A percentile compares a stretch with the other conserved stretches of the same genome.
Evolutionary conservation across 1,140 invertebrate genomes (phyloP).

Genomic region (Lordiphosa collinella): DNA sequence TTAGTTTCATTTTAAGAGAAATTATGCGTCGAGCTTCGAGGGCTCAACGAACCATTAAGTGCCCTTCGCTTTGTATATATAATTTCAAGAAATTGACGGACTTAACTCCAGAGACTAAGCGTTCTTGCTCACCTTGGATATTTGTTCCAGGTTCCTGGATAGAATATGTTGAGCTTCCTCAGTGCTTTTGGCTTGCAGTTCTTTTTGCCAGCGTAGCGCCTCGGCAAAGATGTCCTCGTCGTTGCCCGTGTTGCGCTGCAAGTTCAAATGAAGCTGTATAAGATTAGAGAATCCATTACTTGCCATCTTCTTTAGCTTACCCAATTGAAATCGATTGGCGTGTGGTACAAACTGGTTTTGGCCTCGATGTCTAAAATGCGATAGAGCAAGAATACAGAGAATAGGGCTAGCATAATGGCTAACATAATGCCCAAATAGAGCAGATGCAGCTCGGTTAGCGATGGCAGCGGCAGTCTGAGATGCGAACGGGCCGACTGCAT

Average conservation of each 20-base stretch:
- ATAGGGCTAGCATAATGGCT: conserved; percentile 55
- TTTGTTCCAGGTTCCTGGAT: conserved; percentile 67
- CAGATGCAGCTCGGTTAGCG: conserved; percentile 49
- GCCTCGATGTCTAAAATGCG: conserved; percentile 66
- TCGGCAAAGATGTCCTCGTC: conserved; percentile 66
- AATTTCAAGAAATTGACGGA: too few relatives aligned
- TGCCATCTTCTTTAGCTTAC: conserved; percentile 23
- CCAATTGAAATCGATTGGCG: conserved; percentile 56
- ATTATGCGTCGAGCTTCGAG: too few relatives aligned
- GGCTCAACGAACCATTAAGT: too few relatives aligned
- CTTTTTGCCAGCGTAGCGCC: conserved; percentile 63
- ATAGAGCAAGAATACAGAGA: conserved; percentile 67
- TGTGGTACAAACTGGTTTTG: conserved; percentile 48
- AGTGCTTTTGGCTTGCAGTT: conserved; percentile 62
- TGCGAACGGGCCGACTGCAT: conserved; percentile 15
- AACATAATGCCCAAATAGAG: conserved; percentile 62
- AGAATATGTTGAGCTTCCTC: conserved; percentile 67
- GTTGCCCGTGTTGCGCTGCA: conserved; percentile 27
- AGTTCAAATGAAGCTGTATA: neutral
- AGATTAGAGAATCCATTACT: too few relatives aligned
- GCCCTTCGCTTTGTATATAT: too few relatives aligned
- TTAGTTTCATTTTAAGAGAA: too few relatives aligned
- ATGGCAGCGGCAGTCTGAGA: conserved; percentile 30
- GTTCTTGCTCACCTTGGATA: conserved; percentile 45
- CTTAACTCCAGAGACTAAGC: too few relatives aligned